Conservation (phyloP, 2,797 vertebrate species). For the Paedocypris micromegethes region DNA sequence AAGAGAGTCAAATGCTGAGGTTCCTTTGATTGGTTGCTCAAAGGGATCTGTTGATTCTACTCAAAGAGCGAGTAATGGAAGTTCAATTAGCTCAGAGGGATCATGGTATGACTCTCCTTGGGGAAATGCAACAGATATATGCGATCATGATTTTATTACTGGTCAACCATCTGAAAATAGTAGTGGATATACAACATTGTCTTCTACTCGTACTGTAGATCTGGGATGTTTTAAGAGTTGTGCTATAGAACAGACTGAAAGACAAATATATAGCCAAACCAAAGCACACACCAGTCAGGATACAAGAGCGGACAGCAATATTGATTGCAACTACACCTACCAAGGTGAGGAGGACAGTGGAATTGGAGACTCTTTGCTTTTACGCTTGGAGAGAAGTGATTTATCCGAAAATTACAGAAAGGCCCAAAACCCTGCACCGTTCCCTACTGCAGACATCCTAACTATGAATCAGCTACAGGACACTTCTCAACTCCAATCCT, state of each 20-base stretch:
- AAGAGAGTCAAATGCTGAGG: conserved; percentile 52
- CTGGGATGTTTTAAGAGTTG: conserved; percentile 15
- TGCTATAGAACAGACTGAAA: conserved; percentile 21
- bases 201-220: conserved; percentile 48
- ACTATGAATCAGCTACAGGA: conserved; percentile 61
- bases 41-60: conserved; percentile 56
- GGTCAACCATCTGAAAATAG: conserved; percentile 64
- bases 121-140: conserved; percentile 71
- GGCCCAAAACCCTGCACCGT: conserved; percentile 59
- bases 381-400: conserved; percentile 57
- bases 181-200: conserved; percentile 58
- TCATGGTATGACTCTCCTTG: conserved; percentile 93
- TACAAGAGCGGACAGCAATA: conserved; percentile 14
- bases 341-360: conserved; percentile 63
- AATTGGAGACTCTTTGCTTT: conserved; percentile 58
- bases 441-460: conserved; percentile 57
- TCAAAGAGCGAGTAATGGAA: conserved; percentile 83
- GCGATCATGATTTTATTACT: conserved; percentile 66
- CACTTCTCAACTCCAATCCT: conserved; percentile 56
- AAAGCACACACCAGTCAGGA: conserved; percentile 19
- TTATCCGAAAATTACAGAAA: conserved; percentile 66
- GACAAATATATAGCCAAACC: conserved; percentile 12
- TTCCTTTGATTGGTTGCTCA: conserved; percentile 46
- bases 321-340: conserved; percentile 49
- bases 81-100: conserved; percentile 85